These are phyloP conservation scores for Cartodere bifasciata DNA, from an alignment of 2,888 invertebrate species.

Conservation along the genomic window DNA sequence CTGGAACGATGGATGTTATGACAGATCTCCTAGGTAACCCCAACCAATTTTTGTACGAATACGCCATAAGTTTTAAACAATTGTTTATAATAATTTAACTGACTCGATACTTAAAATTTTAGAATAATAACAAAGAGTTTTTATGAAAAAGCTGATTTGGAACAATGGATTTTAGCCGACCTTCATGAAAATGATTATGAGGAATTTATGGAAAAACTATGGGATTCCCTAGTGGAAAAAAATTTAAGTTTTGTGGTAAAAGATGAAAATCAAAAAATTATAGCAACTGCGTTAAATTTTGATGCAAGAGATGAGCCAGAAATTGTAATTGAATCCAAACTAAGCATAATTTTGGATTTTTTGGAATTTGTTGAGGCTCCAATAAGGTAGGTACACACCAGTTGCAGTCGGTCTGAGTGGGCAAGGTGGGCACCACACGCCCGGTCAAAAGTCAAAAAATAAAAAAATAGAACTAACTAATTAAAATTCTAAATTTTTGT, in stretches of 20 bases:
- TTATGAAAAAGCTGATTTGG: conserved; percentile 75
- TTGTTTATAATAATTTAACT: too few relatives aligned
- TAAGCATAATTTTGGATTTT: conserved; percentile 64
- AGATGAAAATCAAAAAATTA: conserved; percentile 40
- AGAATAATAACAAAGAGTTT: conserved; percentile 79
- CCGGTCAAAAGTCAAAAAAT: too few relatives aligned
- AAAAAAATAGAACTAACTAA: too few relatives aligned
- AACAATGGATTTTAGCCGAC: conserved; percentile 61
- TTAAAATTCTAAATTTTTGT: too few relatives aligned
- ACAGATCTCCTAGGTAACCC: too few relatives aligned
- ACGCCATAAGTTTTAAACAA: too few relatives aligned
- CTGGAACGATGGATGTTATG: too few relatives aligned
- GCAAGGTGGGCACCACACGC: too few relatives aligned
- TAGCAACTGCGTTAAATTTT: conserved; percentile 68
- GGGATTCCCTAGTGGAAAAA: conserved; percentile 55
- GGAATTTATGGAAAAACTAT: conserved; percentile 53
- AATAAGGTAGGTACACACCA: conserved; percentile 39
- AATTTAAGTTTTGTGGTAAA: conserved; percentile 59
- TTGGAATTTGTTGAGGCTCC: conserved; percentile 65
- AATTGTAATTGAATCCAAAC: conserved; percentile 52
- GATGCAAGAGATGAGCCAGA: conserved; percentile 73
- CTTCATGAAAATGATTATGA: conserved; percentile 56
- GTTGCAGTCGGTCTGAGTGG: too few relatives aligned
- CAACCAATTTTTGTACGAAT: too few relatives aligned
- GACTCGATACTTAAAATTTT: too few relatives aligned